Base-by-base conservation (phyloP, 2,797 vertebrate species). In the Rhinogobio ventralis region DNA sequence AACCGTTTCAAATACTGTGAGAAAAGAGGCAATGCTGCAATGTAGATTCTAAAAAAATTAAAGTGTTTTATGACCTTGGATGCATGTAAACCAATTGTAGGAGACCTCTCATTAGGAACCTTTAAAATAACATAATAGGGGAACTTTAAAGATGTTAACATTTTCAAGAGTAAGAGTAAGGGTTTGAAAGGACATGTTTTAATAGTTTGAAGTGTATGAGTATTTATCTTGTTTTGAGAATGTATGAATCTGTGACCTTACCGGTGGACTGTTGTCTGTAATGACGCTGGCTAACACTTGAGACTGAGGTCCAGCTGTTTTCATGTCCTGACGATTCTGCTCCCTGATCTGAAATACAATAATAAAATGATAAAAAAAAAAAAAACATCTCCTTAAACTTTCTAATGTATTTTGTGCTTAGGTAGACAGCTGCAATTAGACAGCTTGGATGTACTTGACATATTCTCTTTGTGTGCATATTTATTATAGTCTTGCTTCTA, bases 321-420 rank as follows among this genome's bases (percentile, higher is more conserved):
- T 99, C 94, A 97, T 96, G 0, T 99, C 98, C 90, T 99, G 97
- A 5, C 97, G 96, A 89, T 99, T 99, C 89, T 98, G 97, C 89
- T 99, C 97, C 77, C 98, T 96, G 85, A 99, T 99, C 98, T 99
- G 91, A 19, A 79, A 82, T 10, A 30, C 20, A 69, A 79, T 10
- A 46, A 7, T 14, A 33, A 13, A n/a, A 1, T 17, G 3, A 20
- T n/a, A 2, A 10, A 33, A 13, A 17, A 3, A 20, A 30, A 7
- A 17, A 7, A 62, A 62, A 62, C 25, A 62, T 14, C 57, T 13
- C n/a, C 23, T 11, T 60, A 13, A 28, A 13, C 57, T 62, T 28
- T 62, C 25, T 14, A 28, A 25, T 62, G 60, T 15, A 15, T 14
- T 68, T 42, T 46, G 30, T 14, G 28, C 15, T 42, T 9, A 28